Conservation (phyloP, 2,797 vertebrate species). For the Lates japonicus region DNA sequence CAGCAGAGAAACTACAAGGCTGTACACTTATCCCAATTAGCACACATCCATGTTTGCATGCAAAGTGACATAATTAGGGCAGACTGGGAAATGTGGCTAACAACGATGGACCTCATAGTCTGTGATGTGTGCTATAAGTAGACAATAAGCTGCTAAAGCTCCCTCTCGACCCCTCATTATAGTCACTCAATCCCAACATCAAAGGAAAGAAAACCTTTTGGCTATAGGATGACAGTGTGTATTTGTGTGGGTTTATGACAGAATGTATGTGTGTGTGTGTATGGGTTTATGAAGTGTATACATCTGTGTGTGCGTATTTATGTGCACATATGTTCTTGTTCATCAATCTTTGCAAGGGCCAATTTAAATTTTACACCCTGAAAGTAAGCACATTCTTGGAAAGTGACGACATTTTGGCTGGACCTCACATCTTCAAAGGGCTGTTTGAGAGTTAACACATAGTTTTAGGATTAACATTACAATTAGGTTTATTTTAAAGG, state of each 20-base stretch:
- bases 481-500: conserved; percentile 48
- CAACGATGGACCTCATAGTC: conserved; percentile 52
- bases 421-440: conserved; percentile 52
- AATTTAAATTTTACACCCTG: conserved; percentile 59
- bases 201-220: conserved; percentile 67
- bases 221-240: conserved; percentile 48
- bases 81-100: conserved; percentile 61
- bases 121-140: conserved; percentile 69
- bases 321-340: conserved; percentile 57
- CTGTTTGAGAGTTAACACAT: conserved; percentile 24
- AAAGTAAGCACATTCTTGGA: conserved; percentile 61
- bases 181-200: conserved; percentile 72
- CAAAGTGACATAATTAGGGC: conserved; percentile 75
- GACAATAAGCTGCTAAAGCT: conserved; percentile 80
- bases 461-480: conserved; percentile 34
- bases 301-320: conserved; percentile 32
- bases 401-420: conserved; percentile 43
- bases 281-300: conserved; percentile 30
- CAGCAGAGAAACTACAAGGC: conserved; percentile 67
- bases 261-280: conserved; percentile 17
- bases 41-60: conserved; percentile 47
- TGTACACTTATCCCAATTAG: conserved; percentile 80
- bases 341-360: conserved; percentile 45
- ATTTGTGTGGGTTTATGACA: conserved; percentile 10
- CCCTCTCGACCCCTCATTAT: conserved; percentile 72